Base-by-base conservation (phyloP, 2,113 vertebrate species). In the Stomatorhinus ivindoensis region DNA sequence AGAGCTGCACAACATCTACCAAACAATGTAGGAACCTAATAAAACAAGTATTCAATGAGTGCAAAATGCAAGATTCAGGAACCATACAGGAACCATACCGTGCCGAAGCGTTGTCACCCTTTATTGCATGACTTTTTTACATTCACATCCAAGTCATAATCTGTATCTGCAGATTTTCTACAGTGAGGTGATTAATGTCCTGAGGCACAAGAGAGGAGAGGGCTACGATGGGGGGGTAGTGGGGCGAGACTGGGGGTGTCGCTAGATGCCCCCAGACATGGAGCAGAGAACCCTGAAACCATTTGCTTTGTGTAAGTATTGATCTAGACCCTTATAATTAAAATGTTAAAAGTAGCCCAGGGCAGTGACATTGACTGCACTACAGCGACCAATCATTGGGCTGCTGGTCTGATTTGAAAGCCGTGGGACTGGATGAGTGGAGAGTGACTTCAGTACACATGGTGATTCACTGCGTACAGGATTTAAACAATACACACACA, bases 281-380 rank as follows among this genome's bases (percentile, higher is more conserved):
- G 2, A 51, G 48, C 85, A 53, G 61, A 65, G 27, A 9, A 65
- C 53, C 17, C 44, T 83, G 27, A 42, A 88, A 80, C 21, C 48
- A 6, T 19, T 24, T 84, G 48, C 39, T 42, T 87, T 58, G 35
- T 31, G 86, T 86, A 58, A 50, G 85, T 51, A 87, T 86, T 89
- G 42, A 83, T 86, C 46, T 50, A 51, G 48, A 53, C 39, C 35
- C 11, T 80, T 88, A 86, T 88, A 88, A 90, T 90, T 84, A 55
- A 88, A 90, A 39, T 88, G 51, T 69, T 51, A 48, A 19, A 53
- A 47, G 17, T 42, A 35, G 31, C 50, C 76, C 27, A 19, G 15
- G 35, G 50, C 39, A 83, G 15, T 58, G 50, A 44, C 51, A 47
- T 50, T 24, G 51, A 27, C 35, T 35, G n/a, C 4, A 9, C 9